Evolutionary conservation across 1,140 invertebrate species (phyloP).

Genomic region (Choristoneura fumiferana): DNA sequence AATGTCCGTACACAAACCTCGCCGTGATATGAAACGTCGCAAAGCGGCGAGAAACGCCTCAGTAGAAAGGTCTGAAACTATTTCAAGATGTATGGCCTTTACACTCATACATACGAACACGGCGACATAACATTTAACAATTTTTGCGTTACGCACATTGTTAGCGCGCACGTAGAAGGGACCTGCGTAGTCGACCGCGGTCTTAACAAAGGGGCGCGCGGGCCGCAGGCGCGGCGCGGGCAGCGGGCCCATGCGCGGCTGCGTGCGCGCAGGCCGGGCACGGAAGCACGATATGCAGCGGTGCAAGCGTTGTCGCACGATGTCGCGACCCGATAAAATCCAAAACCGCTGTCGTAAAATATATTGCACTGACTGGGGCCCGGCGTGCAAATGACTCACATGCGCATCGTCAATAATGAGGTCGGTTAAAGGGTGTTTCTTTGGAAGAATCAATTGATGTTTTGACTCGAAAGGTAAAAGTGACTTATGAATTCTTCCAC

Average conservation of each 20-base stretch:
- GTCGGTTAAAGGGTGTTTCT: not conserved
- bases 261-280: not conserved
- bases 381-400: not conserved
- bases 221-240: not conserved
- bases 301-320: constrained; percentile 20
- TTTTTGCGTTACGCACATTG: constrained; percentile 20
- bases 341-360: not conserved
- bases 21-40: constrained; percentile 38
- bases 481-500: no score
- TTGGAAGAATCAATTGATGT: not conserved
- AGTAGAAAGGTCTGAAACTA: constrained; percentile 45
- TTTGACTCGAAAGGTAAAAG: no score
- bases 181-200: constrained; percentile 20
- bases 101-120: constrained; percentile 47
- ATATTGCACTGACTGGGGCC: not conserved
- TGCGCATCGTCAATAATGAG: not conserved
- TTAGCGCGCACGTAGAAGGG: constrained; percentile 23
- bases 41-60: constrained; percentile 54
- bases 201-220: constrained; percentile 20
- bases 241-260: constrained; percentile 20
- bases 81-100: constrained; percentile 69
- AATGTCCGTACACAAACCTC: constrained; percentile 31
- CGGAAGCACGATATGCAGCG: constrained; percentile 13
- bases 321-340: constrained; percentile 2
- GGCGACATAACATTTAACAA: constrained; percentile 33